Evolutionary conservation across 2,113 vertebrate genomes (phyloP).

Genomic region (Theristicus caerulescens): DNA sequence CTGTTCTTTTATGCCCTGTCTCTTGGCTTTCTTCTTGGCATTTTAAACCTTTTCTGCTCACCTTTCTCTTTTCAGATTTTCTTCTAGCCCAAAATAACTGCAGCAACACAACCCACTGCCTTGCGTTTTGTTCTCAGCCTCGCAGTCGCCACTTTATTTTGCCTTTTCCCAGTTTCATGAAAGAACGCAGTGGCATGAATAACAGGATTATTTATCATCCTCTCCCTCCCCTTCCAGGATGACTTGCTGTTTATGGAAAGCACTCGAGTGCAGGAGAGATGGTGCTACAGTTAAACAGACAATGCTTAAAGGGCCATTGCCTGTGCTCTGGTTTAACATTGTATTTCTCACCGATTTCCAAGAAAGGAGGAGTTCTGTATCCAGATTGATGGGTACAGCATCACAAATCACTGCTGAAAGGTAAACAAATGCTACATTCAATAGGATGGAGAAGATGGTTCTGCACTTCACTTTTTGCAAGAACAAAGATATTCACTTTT

Average conservation of each 20-base stretch:
- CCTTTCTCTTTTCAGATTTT: constrained; percentile 19
- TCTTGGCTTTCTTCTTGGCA: neutral
- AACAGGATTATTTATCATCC: constrained; percentile 71
- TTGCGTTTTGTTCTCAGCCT: neutral
- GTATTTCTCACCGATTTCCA: neutral
- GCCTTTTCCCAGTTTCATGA: constrained; percentile 58
- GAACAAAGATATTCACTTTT: neutral
- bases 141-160: constrained; percentile 34
- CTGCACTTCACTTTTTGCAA: neutral
- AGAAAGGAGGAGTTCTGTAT: neutral
- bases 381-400: neutral
- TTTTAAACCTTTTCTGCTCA: constrained; percentile 13
- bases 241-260: constrained; percentile 71
- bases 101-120: neutral
- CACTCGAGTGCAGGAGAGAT: constrained; percentile 49
- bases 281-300: constrained; percentile 55
- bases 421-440: neutral
- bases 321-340: neutral
- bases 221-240: constrained; percentile 63
- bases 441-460: neutral
- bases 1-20: neutral
- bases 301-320: constrained; percentile 59
- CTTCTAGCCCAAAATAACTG: neutral
- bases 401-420: neutral
- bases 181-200: constrained; percentile 58